These are phyloP conservation scores for Agapostemon virescens DNA, from an alignment of 2,888 invertebrate species.

Conservation along the genomic window DNA sequence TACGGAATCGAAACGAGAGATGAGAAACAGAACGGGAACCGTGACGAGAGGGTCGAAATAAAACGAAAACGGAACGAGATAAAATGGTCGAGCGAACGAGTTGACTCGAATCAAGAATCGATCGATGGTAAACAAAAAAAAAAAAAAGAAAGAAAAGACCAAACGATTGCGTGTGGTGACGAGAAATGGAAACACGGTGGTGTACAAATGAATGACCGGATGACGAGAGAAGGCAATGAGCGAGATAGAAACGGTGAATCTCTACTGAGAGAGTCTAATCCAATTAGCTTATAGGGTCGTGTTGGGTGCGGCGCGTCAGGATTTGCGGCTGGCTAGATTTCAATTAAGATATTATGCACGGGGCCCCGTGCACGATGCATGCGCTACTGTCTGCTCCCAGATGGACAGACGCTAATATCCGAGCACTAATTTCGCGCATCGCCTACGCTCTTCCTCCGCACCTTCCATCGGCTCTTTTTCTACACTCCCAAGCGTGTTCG, in stretches of 20 bases:
- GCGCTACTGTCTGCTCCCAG: constrained; percentile 56
- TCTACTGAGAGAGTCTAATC: constrained; percentile 70
- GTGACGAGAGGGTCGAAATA: constrained; percentile 1
- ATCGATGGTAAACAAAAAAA: constrained; percentile 30
- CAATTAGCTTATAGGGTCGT: constrained; percentile 72
- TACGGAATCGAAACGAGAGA: not conserved
- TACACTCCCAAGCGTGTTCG: constrained; percentile 51
- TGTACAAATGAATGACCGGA: constrained; percentile 35
- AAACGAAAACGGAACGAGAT: not conserved
- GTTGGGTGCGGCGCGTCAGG: constrained; percentile 66
- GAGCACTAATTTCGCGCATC: constrained; percentile 51
- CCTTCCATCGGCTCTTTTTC: constrained; percentile 35
- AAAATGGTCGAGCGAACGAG: constrained; percentile 31
- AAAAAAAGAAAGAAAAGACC: too few relatives aligned
- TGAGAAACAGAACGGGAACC: not conserved
- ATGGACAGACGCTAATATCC: constrained; percentile 48
- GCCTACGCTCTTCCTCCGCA: not conserved
- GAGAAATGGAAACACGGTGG: constrained; percentile 26
- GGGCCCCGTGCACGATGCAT: constrained; percentile 64
- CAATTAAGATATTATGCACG: constrained; percentile 73
- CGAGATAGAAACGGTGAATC: constrained; percentile 56
- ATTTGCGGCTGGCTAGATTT: constrained; percentile 72
- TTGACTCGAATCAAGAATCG: constrained; percentile 34
- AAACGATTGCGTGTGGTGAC: not conserved
- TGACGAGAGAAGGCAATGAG: constrained; percentile 43